Conservation (phyloP, 1,140 invertebrate genomes). For the Bombus sylvicola region DNA sequence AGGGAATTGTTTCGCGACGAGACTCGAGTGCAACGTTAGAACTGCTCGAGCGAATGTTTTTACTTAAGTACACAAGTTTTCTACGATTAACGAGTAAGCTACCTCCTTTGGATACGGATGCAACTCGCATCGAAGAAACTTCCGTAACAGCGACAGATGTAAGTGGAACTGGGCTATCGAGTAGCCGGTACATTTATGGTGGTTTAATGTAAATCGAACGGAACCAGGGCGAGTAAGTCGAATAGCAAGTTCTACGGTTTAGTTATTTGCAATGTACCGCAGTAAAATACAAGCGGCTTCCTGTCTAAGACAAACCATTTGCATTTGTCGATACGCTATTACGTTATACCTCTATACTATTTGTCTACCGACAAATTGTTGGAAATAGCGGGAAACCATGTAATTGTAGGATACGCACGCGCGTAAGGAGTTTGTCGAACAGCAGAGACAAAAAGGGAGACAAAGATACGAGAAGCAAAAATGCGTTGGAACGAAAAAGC, state of each 20-base stretch:
- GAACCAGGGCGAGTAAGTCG: not conserved
- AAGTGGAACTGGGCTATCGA: conserved; percentile 35
- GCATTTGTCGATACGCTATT: conserved; percentile 27
- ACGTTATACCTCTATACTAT: not conserved
- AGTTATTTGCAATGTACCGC: conserved; percentile 19
- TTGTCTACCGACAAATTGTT: too few relatives aligned
- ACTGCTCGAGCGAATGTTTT: conserved; percentile 5
- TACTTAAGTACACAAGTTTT: conserved; percentile 27
- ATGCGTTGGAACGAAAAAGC: not conserved
- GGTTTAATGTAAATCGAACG: conserved; percentile 45
- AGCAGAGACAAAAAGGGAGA: too few relatives aligned
- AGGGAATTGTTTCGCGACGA: not conserved
- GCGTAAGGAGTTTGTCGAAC: too few relatives aligned
- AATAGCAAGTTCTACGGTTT: conserved; percentile 27
- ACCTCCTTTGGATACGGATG: conserved; percentile 41
- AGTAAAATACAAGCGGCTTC: conserved; percentile 9
- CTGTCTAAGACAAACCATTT: conserved; percentile 33
- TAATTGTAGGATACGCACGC: not conserved
- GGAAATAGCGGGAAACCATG: too few relatives aligned
- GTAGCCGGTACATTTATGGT: conserved; percentile 30
- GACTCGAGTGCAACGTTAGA: not conserved
- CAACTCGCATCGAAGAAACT: conserved; percentile 21
- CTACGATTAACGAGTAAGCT: conserved; percentile 43
- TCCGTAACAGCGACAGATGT: conserved; percentile 30
- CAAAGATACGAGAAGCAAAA: too few relatives aligned